A percentile compares a stretch with the other conserved stretches of the same genome.
Evolutionary conservation across 2,888 invertebrate genomes (phyloP).

Genomic region (Dexiosoma caninum): DNA sequence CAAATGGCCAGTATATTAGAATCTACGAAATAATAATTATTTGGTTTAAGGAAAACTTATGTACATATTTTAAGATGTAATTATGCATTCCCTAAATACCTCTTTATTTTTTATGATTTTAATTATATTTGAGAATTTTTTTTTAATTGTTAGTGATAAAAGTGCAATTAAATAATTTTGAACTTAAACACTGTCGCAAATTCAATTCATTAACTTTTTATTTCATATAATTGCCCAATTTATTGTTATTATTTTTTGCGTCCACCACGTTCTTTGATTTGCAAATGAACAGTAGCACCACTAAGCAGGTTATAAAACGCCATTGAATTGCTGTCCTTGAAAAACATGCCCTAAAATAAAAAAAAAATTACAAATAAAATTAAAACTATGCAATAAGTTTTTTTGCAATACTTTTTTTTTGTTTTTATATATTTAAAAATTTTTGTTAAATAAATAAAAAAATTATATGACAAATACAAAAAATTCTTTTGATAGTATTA

Average conservation of each 20-base stretch:
- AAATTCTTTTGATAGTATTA: no score
- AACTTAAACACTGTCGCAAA: constrained; percentile 1
- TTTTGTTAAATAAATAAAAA: no score
- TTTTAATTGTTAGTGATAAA: constrained; percentile 35
- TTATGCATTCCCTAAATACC: constrained; percentile 40
- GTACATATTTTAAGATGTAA: background rate
- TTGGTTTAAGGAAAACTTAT: background rate
- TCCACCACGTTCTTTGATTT: constrained; percentile 98
- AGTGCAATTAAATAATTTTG: constrained; percentile 53
- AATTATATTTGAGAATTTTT: background rate
- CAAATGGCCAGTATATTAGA: constrained; percentile 77
- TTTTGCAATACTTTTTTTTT: no score
- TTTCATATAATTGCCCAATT: background rate
- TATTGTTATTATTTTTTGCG: constrained; percentile 89
- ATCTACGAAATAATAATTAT: constrained; percentile 37
- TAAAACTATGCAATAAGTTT: no score
- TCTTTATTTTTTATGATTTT: constrained; percentile 22
- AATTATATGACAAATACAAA: no score
- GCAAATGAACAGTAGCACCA: constrained; percentile 89
- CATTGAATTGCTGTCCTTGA: constrained; percentile 96
- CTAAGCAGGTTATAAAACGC: constrained; percentile 97
- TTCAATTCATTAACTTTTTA: background rate
- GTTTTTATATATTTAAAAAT: no score
- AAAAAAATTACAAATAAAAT: constrained; percentile 34
- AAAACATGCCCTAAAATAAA: constrained; percentile 92